A percentile compares a stretch with the other conserved stretches of the same genome.
Evolutionary conservation across 2,888 invertebrate genomes (phyloP).

Genomic region (Drosophila planitibia): DNA sequence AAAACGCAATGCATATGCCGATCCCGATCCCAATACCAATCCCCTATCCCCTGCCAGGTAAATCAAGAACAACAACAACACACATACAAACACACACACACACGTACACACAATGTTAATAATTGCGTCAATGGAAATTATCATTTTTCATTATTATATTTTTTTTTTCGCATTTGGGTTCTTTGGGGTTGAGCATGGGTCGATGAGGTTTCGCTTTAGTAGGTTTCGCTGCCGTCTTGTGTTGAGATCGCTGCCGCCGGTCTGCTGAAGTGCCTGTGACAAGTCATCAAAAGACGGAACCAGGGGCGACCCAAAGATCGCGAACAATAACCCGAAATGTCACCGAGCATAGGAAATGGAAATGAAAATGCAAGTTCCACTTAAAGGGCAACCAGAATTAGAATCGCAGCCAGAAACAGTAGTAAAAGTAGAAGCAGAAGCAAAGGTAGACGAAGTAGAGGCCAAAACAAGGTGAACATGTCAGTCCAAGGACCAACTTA

Average conservation of each 20-base stretch:
- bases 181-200: conserved; percentile 48
- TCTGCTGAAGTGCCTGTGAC: conserved; percentile 61
- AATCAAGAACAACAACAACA: conserved; percentile 21
- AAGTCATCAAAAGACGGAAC: conserved; percentile 57
- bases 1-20: conserved; percentile 60
- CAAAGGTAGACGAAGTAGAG: conserved; percentile 17
- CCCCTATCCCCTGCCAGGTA: conserved; percentile 38
- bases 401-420: conserved; percentile 4
- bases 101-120: conserved; percentile 38
- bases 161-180: conserved; percentile 27
- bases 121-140: conserved; percentile 72
- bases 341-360: conserved; percentile 50
- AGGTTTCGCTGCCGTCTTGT: conserved; percentile 26
- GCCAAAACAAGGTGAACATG: conserved; percentile 61
- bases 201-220: conserved; percentile 34
- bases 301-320: conserved; percentile 57
- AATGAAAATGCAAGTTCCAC: conserved; percentile 46
- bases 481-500: conserved; percentile 38
- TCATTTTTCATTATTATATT: conserved; percentile 78
- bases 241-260: conserved; percentile 35
- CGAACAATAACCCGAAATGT: conserved; percentile 70
- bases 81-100: conserved; percentile 8
- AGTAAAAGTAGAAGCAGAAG: not conserved
- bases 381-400: conserved; percentile 15
- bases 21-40: conserved; percentile 14